Evolutionary conservation across 1,140 invertebrate species (phyloP).

Genomic region (Ericerus pela): DNA sequence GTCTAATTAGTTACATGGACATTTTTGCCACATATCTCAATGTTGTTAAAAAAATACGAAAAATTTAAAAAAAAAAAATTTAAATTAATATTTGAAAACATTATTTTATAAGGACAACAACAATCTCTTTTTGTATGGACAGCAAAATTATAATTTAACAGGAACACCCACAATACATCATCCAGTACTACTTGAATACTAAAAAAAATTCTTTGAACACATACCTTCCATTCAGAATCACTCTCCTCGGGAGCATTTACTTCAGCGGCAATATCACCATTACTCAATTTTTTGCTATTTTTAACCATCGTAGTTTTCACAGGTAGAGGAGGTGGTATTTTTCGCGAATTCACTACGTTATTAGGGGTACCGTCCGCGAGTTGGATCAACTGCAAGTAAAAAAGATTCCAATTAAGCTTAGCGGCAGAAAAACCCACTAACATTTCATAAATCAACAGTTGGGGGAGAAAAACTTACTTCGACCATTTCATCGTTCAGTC

Average conservation of each 20-base stretch:
- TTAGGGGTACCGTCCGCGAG: background rate
- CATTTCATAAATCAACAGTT: background rate
- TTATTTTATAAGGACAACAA: no score
- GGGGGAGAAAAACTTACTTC: slow-evolving; percentile 39
- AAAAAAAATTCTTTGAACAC: slow-evolving; percentile 13
- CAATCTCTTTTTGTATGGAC: no score
- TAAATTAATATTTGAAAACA: no score
- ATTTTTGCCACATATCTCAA: no score
- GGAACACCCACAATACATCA: no score
- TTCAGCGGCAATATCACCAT: slow-evolving; percentile 34
- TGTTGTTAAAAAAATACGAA: no score
- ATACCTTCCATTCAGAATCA: slow-evolving; percentile 59
- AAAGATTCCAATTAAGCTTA: background rate
- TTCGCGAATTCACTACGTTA: background rate
- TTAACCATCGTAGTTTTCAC: background rate
- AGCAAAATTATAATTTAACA: no score
- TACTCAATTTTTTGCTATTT: slow-evolving; percentile 27
- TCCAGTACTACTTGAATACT: no score
- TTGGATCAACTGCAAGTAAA: slow-evolving; percentile 13
- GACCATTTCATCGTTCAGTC: slow-evolving; percentile 90
- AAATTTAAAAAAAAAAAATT: no score
- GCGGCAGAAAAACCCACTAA: background rate
- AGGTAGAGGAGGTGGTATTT: background rate
- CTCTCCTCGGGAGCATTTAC: slow-evolving; percentile 28
- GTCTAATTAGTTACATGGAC: no score